Evolutionary conservation across 1,140 invertebrate species (phyloP).

Genomic region (Carcinoscorpius rotundicauda): DNA sequence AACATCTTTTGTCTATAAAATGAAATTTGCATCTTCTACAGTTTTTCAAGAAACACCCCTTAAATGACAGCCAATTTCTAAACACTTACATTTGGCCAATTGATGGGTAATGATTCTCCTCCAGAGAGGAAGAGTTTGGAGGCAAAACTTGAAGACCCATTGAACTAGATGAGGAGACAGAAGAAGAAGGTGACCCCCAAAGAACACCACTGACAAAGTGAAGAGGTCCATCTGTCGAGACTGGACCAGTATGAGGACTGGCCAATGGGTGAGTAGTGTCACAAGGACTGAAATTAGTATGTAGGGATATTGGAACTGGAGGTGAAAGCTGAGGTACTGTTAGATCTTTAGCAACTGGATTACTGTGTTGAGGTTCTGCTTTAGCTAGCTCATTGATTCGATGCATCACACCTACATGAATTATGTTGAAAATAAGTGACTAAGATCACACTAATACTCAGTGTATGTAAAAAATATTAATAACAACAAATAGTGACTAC

Average conservation of each 20-base stretch:
- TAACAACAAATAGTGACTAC: no score
- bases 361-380: conserved; percentile 15
- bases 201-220: conserved; percentile 13
- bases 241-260: conserved; percentile 2
- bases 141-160: conserved; percentile 1
- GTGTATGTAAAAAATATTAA: no score
- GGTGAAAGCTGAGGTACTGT: conserved; percentile 7
- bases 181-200: conserved; percentile 16
- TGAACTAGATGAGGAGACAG: conserved; percentile 11
- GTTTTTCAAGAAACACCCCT: neutral
- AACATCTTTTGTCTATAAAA: no score
- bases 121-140: conserved; percentile 9
- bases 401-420: conserved; percentile 59
- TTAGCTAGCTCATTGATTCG: conserved; percentile 68
- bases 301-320: conserved; percentile 7
- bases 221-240: conserved; percentile 15
- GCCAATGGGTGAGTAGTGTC: conserved; percentile 11
- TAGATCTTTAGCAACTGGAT: neutral
- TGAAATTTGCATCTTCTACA: no score
- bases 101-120: conserved; percentile 10
- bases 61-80: neutral
- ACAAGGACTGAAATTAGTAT: conserved; percentile 5
- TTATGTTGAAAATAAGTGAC: no score
- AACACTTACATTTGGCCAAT: conserved; percentile 13
- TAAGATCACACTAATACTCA: no score